A percentile compares a stretch with the other conserved stretches of the same genome.
phyloP scores from a whole-genome alignment of 2,113 vertebrate genomes.

The Elephas maximus region DNA sequence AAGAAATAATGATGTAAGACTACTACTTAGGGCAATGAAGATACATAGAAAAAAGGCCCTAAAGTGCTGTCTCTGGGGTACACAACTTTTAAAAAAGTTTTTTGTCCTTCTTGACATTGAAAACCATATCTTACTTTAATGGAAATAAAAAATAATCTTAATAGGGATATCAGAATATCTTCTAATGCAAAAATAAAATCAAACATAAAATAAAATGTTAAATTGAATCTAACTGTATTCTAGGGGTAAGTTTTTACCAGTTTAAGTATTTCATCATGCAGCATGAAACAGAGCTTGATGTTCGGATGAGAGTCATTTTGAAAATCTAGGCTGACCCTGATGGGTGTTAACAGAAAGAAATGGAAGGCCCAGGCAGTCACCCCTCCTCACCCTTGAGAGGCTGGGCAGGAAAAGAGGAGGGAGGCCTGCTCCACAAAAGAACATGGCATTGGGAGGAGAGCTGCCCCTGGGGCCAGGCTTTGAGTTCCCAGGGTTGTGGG shows the following conservation, averaged over 20 bases:
- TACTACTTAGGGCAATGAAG: not conserved
- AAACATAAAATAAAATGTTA: not conserved
- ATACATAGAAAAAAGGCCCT: not conserved
- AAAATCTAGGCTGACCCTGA: not conserved
- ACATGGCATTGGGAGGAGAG: not conserved
- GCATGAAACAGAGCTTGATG: not conserved
- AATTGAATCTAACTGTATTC: not conserved
- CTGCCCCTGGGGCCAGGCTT: not conserved
- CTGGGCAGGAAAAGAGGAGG: not conserved
- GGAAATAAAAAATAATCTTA: slow-evolving; percentile 18
- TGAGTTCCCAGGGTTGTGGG: not conserved
- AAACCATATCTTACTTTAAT: not conserved
- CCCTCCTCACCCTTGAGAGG: not conserved
- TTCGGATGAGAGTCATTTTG: not conserved
- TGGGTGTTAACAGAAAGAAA: not conserved
- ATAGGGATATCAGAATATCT: not conserved
- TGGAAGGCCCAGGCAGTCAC: not conserved
- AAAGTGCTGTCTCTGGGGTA: not conserved
- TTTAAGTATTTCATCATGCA: not conserved
- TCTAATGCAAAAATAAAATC: not conserved
- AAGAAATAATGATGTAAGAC: not conserved
- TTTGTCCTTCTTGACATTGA: not conserved
- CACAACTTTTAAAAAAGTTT: not conserved
- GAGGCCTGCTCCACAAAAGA: not conserved
- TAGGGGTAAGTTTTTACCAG: not conserved